Percentiles rank a stretch among this genome's conserved stretches.
Evolutionary conservation across 2,888 invertebrate genomes (phyloP).

Genomic region (Stenurella melanura): DNA sequence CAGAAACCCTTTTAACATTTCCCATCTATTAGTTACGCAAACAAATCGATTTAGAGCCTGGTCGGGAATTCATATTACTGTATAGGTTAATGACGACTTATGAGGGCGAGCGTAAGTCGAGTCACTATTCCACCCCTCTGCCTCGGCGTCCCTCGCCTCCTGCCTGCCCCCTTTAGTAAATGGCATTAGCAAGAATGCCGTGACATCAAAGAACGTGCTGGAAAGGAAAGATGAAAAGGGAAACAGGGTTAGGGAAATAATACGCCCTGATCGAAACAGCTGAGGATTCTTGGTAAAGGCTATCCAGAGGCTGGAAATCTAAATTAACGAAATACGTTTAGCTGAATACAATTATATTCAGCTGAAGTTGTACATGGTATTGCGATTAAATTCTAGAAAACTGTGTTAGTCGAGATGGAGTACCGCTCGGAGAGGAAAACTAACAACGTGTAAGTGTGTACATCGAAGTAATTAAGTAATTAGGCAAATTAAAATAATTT

Average conservation of each 20-base stretch:
- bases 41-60: conserved; percentile 28
- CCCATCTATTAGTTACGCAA: conserved; percentile 16
- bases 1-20: not conserved
- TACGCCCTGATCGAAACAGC: conserved; percentile 40
- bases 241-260: conserved; percentile 38
- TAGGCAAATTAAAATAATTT: too few relatives aligned
- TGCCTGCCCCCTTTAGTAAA: conserved; percentile 13
- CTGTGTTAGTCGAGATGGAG: too few relatives aligned
- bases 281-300: conserved; percentile 12
- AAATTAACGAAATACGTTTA: not conserved
- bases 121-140: conserved; percentile 14
- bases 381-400: not conserved
- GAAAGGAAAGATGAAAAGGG: conserved; percentile 40
- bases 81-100: conserved; percentile 30
- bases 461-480: too few relatives aligned
- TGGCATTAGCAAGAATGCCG: conserved; percentile 37
- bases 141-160: not conserved
- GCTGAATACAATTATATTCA: not conserved
- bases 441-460: too few relatives aligned
- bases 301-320: conserved; percentile 2
- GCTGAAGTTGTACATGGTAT: not conserved
- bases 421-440: too few relatives aligned
- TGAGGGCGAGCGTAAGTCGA: conserved; percentile 24
- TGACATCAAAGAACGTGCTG: conserved; percentile 44
- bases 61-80: conserved; percentile 24